These are phyloP conservation scores for Agrilus planipennis DNA, from an alignment of 1,140 invertebrate genomes.

Conservation along the genomic window DNA sequence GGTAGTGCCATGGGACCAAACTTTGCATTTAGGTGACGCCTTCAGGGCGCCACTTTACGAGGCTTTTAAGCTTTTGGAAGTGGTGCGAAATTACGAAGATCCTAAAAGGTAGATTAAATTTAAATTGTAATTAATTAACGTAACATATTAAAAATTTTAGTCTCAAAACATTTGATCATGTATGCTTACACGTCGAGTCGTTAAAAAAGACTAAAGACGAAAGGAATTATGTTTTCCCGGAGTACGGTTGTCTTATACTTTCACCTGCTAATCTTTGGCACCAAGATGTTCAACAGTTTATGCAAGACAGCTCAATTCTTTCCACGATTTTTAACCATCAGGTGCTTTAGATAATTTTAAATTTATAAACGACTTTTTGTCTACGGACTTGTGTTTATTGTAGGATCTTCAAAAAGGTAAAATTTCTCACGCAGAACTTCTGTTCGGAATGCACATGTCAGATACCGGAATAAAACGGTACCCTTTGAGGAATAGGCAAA, in stretches of 20 bases:
- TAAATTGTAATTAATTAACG: constrained; percentile 5
- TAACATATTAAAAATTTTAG: constrained; percentile 24
- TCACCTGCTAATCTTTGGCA: constrained; percentile 92
- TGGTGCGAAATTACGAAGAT: constrained; percentile 73
- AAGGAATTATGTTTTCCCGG: constrained; percentile 56
- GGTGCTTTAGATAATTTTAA: constrained; percentile 39
- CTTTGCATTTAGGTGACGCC: constrained; percentile 73
- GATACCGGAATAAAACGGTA: constrained; percentile 83
- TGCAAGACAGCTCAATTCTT: constrained; percentile 63
- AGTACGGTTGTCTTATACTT: constrained; percentile 84
- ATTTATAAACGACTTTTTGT: constrained; percentile 5
- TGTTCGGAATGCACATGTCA: constrained; percentile 82
- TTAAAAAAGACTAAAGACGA: constrained; percentile 47
- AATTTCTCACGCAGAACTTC: constrained; percentile 74
- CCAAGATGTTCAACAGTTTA: constrained; percentile 64
- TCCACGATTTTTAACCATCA: constrained; percentile 72
- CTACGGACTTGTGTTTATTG: constrained; percentile 17
- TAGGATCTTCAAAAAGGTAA: constrained; percentile 65
- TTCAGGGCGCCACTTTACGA: constrained; percentile 78
- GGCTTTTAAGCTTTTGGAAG: constrained; percentile 75
- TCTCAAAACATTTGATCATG: constrained; percentile 51
- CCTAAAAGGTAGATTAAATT: constrained; percentile 49
- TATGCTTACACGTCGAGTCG: constrained; percentile 79
- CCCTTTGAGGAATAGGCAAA: constrained; percentile 65
- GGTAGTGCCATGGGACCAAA: constrained; percentile 75